Conservation (phyloP, 2,797 vertebrate genomes). For the Anas bernieri region DNA sequence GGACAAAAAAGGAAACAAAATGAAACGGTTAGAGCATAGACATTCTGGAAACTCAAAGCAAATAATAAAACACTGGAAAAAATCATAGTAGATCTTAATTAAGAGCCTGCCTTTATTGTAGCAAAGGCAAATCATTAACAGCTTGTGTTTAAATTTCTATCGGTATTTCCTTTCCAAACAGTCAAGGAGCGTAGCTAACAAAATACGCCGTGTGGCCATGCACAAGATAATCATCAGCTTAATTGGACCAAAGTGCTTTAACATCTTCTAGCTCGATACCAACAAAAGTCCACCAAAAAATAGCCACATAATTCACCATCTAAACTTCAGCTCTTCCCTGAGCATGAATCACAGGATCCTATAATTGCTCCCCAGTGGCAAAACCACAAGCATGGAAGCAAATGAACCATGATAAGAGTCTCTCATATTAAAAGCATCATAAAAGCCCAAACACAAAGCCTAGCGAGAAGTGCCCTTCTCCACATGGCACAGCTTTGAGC, state of each 20-base stretch:
- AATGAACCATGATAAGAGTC: constrained; percentile 62
- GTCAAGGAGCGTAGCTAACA: not conserved
- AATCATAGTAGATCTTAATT: not conserved
- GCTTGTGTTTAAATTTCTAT: not conserved
- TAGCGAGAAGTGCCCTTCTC: constrained; percentile 15
- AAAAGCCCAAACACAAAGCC: constrained; percentile 57
- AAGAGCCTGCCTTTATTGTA: not conserved
- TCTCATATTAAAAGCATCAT: constrained; percentile 29
- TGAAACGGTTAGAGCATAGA: not conserved
- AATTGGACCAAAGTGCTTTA: not conserved
- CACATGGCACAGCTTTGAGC: not conserved
- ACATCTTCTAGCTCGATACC: not conserved
- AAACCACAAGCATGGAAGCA: constrained; percentile 56
- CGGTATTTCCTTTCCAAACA: not conserved
- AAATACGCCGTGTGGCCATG: not conserved
- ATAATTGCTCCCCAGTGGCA: constrained; percentile 46
- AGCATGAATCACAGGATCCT: not conserved
- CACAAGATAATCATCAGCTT: not conserved
- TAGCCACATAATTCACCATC: constrained; percentile 26
- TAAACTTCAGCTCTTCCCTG: not conserved
- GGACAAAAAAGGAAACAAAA: constrained; percentile 15
- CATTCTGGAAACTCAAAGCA: constrained; percentile 21
- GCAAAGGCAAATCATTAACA: not conserved
- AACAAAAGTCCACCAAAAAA: constrained; percentile 31
- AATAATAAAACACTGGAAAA: constrained; percentile 10